phyloP scores from a whole-genome alignment of 2,888 invertebrate species.

The Tanypteryx hageni region DNA sequence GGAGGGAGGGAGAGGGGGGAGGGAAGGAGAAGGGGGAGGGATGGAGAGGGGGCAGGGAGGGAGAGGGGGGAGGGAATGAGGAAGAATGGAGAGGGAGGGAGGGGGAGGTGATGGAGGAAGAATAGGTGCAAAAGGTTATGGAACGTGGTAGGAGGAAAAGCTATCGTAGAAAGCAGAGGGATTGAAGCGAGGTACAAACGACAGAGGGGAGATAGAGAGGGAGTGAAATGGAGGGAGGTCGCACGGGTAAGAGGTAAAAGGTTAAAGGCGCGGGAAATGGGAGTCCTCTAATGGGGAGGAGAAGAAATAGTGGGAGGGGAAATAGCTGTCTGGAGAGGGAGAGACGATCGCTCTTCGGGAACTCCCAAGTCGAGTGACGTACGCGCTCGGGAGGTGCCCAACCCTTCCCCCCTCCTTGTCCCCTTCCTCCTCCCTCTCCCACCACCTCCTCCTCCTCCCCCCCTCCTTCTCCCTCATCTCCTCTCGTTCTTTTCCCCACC shows the following conservation, averaged over 20 bases:
- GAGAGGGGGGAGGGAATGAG: not conserved
- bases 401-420: not conserved
- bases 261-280: not conserved
- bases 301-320: not conserved
- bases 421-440: not conserved
- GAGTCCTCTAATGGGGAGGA: not conserved
- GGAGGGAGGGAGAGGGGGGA: not conserved
- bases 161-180: too few species aligned
- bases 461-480: not conserved
- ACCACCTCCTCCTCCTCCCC: not conserved
- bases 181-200: too few species aligned
- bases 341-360: slow-evolving; percentile 45
- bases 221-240: not conserved
- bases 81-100: not conserved
- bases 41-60: not conserved
- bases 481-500: not conserved
- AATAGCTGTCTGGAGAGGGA: not conserved
- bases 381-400: slow-evolving; percentile 14
- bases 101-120: not conserved
- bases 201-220: too few species aligned
- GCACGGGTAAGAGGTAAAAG: not conserved
- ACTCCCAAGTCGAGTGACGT: slow-evolving; percentile 51
- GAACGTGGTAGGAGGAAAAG: too few species aligned
- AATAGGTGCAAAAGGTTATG: too few species aligned
- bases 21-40: not conserved